Evolutionary conservation across 2,113 vertebrate species (phyloP), one percentile per base, ranked within the genome.

Genomic region (Ammodytes dubius): DNA sequence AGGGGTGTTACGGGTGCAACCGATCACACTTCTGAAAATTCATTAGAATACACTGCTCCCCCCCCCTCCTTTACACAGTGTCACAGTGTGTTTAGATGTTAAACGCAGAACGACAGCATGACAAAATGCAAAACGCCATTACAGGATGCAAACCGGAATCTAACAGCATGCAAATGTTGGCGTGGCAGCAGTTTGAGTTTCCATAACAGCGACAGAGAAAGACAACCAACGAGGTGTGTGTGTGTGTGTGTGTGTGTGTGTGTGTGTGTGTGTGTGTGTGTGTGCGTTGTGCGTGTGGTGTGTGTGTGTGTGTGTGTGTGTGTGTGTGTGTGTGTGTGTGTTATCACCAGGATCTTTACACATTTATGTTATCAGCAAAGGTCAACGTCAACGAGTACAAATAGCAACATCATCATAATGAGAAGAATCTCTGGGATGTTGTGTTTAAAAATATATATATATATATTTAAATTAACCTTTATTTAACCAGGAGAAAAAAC

Each of bases 91-190:
- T 74, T 68, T 13, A n/a, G n/a, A n/a, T n/a, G n/a, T n/a, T n/a
- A 13, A 39, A 39, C 3, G 65, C 1, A 58, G 35, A 37, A 9
- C 4, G 47, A 14, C 72, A 49, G 81, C 53, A 5, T 14, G 12
- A 42, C 45, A 27, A 9, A 8, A n/a, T 5, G n/a, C 39, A 7
- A 27, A 0, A 3, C 4, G 63, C 9, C 45, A 58, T 64, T 40
- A 70, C 49, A 39, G 14, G 46, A 70, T 27, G 72, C 68, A 61
- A 64, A 64, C 46, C n/a, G n/a, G n/a, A n/a, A n/a, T n/a, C 1
- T 72, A 19, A 68, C 60, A 39, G 53, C 45, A 83, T 65, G 77
- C 77, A 77, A 79, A 86, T 74, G 60, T 74, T 74, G 83, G 73
- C 43, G 57, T 2, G 1, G 79, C 63, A 70, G 53, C 77, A 60